Base-by-base conservation (phyloP, 2,113 vertebrate genomes). In the Rhynchopsitta pachyrhyncha region DNA sequence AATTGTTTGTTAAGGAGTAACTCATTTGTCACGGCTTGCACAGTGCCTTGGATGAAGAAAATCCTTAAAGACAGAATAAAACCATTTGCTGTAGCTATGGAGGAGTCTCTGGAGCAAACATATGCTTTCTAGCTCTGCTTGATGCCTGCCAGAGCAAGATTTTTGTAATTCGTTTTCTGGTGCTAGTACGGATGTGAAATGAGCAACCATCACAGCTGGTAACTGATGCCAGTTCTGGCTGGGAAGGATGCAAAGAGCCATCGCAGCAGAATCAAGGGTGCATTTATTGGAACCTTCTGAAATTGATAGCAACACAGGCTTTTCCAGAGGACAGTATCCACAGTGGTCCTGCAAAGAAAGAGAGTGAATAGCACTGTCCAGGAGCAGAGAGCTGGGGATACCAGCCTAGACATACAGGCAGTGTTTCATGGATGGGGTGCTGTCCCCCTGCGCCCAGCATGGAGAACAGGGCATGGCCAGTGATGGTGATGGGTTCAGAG, bases 401-500 rank as follows among this genome's bases (percentile, higher is more conserved):
- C 27, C 17, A 73, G 37, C 25, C 28, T 62, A 19, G 44, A 35
- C 53, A 57, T 42, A 31, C 4, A 2, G 37, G 42, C 41, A 52
- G 18, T 2, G 22, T 14, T 24, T 39, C 31, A 22, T 22, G 31
- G 15, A 2, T 3, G 7, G 27, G 23, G 5, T 27, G 49, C 68
- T 81, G 25, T 74, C 24, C 11, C n/a, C 20, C 20, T 0, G 0
- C 8, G 4, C 17, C 77, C 82, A 46, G 41, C 0, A 0, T 83
- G 69, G 46, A 50, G 6, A 69, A 11, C 33, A 33, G 13, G 11
- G 3, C 53, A 50, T 8, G 27, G 82, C 37, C 33, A 10, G 33
- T 29, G 44, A 41, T 1, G 5, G 27, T 29, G n/a, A 59, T 4
- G 11, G 23, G 67, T 29, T 68, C 62, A 80, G 66, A 24, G 13